Evolutionary conservation across 2,797 vertebrate species (phyloP).

Genomic region (Novumbra hubbsi): DNA sequence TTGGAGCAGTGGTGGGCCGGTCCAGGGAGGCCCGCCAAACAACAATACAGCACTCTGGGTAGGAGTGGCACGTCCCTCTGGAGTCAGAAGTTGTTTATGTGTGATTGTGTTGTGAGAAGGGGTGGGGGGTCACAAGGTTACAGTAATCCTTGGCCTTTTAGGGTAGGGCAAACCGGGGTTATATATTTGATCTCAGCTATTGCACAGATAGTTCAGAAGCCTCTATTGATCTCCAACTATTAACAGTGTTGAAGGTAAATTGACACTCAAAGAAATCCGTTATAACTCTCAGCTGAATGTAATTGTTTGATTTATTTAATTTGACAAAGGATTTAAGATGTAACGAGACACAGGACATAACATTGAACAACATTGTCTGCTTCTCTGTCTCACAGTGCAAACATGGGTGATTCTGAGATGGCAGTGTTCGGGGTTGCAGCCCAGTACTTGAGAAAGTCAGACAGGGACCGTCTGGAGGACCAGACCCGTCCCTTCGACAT

Average conservation of each 20-base stretch:
- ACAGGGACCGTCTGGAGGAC: slow-evolving; percentile 75
- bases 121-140: slow-evolving; percentile 44
- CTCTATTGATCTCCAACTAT: not conserved
- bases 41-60: not conserved
- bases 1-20: slow-evolving; percentile 37
- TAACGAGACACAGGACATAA: not conserved
- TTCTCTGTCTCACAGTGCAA: slow-evolving; percentile 55
- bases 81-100: slow-evolving; percentile 28
- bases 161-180: slow-evolving; percentile 64
- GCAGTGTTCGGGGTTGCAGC: slow-evolving; percentile 75
- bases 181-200: slow-evolving; percentile 68
- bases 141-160: slow-evolving; percentile 67
- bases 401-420: slow-evolving; percentile 70
- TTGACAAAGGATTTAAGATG: not conserved
- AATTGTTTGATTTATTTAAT: not conserved
- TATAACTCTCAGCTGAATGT: not conserved
- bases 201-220: slow-evolving; percentile 47
- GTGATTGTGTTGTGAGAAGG: slow-evolving; percentile 23
- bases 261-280: not conserved
- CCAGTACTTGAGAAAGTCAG: slow-evolving; percentile 76
- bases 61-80: slow-evolving; percentile 34
- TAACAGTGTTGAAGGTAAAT: slow-evolving; percentile 9
- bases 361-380: slow-evolving; percentile 64
- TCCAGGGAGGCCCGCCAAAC: slow-evolving; percentile 30
- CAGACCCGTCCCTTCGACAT: slow-evolving; percentile 81